Percentiles rank a stretch among this genome's conserved stretches.
Evolutionary conservation across 2,113 vertebrate species (phyloP).

Genomic region (Equus przewalskii): DNA sequence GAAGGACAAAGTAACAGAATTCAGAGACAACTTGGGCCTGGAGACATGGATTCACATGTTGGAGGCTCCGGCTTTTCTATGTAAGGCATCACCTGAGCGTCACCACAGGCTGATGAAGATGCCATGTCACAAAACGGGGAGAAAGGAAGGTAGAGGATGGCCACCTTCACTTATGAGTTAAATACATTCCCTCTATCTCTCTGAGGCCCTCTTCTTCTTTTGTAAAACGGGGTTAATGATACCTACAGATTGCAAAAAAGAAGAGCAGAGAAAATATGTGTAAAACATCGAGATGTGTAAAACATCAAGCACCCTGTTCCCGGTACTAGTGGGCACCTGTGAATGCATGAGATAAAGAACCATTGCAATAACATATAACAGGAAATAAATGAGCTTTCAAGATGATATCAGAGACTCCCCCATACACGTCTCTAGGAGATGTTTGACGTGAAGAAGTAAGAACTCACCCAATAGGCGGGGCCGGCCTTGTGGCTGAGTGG

Average conservation of each 20-base stretch:
- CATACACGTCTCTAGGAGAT: background rate
- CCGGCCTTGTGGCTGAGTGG: no score
- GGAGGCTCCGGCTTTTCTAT: background rate
- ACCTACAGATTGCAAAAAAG: background rate
- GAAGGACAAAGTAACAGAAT: background rate
- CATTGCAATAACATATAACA: background rate
- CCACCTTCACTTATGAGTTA: background rate
- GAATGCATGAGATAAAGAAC: background rate
- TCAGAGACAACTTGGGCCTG: background rate
- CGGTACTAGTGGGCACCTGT: background rate
- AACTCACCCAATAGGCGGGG: background rate
- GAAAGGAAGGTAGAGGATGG: accelerated
- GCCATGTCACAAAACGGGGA: background rate
- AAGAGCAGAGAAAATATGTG: background rate
- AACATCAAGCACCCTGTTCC: background rate
- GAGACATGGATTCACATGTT: background rate
- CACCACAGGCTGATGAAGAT: background rate
- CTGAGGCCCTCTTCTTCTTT: background rate
- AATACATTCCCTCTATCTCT: background rate
- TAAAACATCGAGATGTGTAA: background rate
- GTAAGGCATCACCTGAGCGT: background rate
- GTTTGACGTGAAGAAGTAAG: background rate
- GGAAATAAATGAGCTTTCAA: background rate
- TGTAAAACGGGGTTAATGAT: background rate
- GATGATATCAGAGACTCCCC: background rate